A percentile compares a stretch with the other conserved stretches of the same genome.
These are phyloP conservation scores for Platysteira castanea DNA, from an alignment of 2,113 vertebrate genomes.

Conservation along the genomic window DNA sequence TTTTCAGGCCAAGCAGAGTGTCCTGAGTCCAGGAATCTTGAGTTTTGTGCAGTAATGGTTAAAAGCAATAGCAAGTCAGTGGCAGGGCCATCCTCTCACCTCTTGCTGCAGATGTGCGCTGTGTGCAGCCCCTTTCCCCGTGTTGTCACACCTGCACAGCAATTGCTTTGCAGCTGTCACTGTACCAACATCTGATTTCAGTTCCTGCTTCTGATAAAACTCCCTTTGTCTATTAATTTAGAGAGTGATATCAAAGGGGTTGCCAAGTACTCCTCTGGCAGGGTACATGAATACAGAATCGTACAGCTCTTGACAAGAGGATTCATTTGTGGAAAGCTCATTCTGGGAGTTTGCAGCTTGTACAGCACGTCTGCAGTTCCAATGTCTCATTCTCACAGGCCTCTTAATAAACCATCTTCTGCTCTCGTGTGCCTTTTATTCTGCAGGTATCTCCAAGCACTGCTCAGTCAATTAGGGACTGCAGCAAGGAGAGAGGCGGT, in stretches of 20 bases:
- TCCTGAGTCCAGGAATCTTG: neutral
- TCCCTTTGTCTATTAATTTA: constrained; percentile 62
- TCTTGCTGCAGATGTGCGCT: neutral
- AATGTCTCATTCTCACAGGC: constrained; percentile 15
- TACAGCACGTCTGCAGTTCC: constrained; percentile 10
- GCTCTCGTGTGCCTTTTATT: constrained; percentile 26
- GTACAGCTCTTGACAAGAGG: constrained; percentile 46
- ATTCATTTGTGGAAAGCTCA: constrained; percentile 54
- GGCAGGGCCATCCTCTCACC: neutral
- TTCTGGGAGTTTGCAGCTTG: constrained; percentile 42
- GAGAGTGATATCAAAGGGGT: constrained; percentile 50
- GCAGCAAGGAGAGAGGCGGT: neutral
- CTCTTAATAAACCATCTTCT: constrained; percentile 29
- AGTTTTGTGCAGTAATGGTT: neutral
- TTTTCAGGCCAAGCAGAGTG: neutral
- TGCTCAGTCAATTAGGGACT: neutral
- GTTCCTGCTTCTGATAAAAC: constrained; percentile 58
- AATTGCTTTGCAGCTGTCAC: constrained; percentile 45
- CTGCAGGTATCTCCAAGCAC: neutral
- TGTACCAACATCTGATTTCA: constrained; percentile 39
- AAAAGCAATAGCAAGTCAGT: neutral
- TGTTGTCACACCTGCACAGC: constrained; percentile 21
- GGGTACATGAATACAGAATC: constrained; percentile 28
- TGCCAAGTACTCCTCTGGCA: constrained; percentile 60
- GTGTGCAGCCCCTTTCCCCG: neutral